Percentiles rank a stretch among this genome's conserved stretches.
These are phyloP conservation scores for Ctenodactylus gundi DNA, from an alignment of 2,113 vertebrate species.

Conservation along the genomic window DNA sequence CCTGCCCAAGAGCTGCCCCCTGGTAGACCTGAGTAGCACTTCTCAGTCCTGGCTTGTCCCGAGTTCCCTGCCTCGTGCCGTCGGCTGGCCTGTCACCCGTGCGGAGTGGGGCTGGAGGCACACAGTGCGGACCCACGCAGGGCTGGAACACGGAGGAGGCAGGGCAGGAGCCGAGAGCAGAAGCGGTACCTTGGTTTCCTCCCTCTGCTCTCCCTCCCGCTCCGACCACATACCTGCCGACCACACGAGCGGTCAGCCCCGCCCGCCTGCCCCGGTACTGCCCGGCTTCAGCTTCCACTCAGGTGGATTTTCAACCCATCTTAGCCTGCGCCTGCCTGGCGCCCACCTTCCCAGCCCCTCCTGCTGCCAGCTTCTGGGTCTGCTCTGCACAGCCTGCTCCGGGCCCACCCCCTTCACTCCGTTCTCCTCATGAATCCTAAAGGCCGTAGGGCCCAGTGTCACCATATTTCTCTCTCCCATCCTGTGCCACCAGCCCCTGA, in stretches of 20 bases:
- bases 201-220: background rate
- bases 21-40: background rate
- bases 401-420: background rate
- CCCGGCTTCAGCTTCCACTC: too few relatives aligned
- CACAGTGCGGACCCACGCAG: accelerated
- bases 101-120: background rate
- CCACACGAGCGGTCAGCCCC: too few relatives aligned
- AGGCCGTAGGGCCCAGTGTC: background rate
- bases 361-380: background rate
- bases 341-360: background rate
- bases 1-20: background rate
- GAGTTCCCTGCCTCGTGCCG: too few relatives aligned
- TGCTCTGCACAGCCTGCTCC: background rate
- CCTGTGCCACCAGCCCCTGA: background rate
- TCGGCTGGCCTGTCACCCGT: background rate
- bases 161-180: background rate
- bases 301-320: background rate
- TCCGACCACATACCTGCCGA: background rate
- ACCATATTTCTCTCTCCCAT: background rate
- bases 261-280: too few relatives aligned
- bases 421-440: background rate
- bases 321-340: background rate
- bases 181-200: background rate
- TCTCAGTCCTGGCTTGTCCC: background rate
- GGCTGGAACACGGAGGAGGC: background rate